Conservation (phyloP, 2,113 vertebrate genomes). For the Seriola rivoliana region DNA sequence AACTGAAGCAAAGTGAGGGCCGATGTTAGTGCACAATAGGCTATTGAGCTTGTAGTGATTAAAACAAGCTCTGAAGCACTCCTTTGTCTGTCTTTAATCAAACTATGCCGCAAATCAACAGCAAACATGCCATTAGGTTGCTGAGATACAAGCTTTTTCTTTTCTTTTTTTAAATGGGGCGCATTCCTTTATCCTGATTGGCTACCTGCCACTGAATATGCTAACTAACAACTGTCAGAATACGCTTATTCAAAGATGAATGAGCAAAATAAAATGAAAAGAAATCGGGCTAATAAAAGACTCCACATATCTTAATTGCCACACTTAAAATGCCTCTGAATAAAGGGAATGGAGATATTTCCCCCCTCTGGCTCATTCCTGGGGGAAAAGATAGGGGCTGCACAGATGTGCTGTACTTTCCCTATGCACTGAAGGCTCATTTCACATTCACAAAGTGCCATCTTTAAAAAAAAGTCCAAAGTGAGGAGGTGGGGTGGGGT, state of each 20-base stretch:
- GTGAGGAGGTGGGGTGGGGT: not conserved
- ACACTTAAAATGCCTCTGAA: conserved; percentile 59
- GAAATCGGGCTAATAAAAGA: conserved; percentile 56
- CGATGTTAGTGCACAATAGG: conserved; percentile 54
- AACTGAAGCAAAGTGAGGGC: conserved; percentile 60
- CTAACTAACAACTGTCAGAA: conserved; percentile 49
- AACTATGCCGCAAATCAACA: conserved; percentile 58
- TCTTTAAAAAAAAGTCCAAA: conserved; percentile 60
- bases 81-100: conserved; percentile 70
- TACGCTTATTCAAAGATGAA: conserved; percentile 42
- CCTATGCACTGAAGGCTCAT: conserved; percentile 57
- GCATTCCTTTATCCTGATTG: conserved; percentile 50
- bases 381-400: conserved; percentile 35
- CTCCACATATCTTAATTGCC: conserved; percentile 66
- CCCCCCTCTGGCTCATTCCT: conserved; percentile 50
- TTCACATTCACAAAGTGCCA: conserved; percentile 71
- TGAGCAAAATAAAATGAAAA: conserved; percentile 52
- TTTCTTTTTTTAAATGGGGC: not conserved
- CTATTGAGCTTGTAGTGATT: conserved; percentile 67
- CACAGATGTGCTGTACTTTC: conserved; percentile 63
- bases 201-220: conserved; percentile 57
- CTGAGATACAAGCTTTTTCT: conserved; percentile 45
- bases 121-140: conserved; percentile 46
- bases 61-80: conserved; percentile 56
- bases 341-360: conserved; percentile 55